Base-by-base conservation (phyloP, 2,888 invertebrate species). In the Yponomeuta evonymella region DNA sequence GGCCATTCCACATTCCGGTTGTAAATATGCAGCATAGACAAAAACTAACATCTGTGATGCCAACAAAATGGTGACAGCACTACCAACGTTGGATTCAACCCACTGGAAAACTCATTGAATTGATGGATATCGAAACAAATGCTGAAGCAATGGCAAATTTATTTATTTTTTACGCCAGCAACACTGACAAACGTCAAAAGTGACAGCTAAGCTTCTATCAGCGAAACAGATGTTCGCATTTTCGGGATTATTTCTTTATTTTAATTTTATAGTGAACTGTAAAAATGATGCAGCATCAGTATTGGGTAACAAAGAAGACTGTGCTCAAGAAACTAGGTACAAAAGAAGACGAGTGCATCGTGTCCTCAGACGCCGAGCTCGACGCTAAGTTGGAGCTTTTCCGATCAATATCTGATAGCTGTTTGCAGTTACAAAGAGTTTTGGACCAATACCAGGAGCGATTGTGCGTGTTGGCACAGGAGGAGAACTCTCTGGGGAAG, bases 221-320 rank as follows among this genome's bases (percentile, higher is more conserved):
- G 51, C 51, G 51, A 58, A 58, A 58, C 51, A 58, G 51, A 58
- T 58, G 51, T 58, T 58, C 51, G 33, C 12, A 67, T 33, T 67
- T 67, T 67, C 67, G n/a, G 67, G n/a, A 9, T 67, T 48, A 23
- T 58, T 15, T 12, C 23, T 23, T 43, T 48, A 2, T 15, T 67
- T 33, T 48, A 2, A 9, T 5, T 23, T 48, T 23, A 23, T 67
- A 43, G 9, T 65, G 29, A 12, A 65, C 33, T 29, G 65, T 67
- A 63, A 63, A 69, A 72, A 91, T 91, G 89, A 96, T 98, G 95
- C 97, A 98, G 86, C 97, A 98, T 88, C 98, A 98, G 78, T 99
- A 97, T 89, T 99, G 99, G 99, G 96, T 99, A 72, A 99, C 99
- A 9, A 99, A 99, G 85, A 99, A 99, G 89, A 96, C 97, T 72